Base-by-base conservation (phyloP, 2,797 vertebrate genomes). In the Orestias chungarensis region DNA sequence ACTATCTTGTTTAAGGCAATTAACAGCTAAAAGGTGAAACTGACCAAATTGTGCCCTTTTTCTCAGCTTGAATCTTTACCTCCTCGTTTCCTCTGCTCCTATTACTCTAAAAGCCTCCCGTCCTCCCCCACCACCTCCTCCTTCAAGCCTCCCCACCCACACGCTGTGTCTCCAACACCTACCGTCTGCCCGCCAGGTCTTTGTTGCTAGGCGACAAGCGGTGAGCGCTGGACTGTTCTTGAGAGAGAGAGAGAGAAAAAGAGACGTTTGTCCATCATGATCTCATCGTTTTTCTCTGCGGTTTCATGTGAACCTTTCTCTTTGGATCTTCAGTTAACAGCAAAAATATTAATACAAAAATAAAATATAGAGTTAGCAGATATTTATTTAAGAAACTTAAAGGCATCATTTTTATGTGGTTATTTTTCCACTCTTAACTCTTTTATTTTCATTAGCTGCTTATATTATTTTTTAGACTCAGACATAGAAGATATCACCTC, bases 181-280 rank as follows among this genome's bases (percentile, higher is more conserved):
- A 93, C 93, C 86, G 93, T 94, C 93, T 94, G 92, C 91, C 92
- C 83, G 91, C 91, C 93, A 93, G 92, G 91, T 93, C 92, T 93
- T 89, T 94, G 95, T 95, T 95, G 95, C 94, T 94, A 94, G 87
- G 94, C 93, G 88, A 95, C 94, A 90, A 80, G 89, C 86, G 72
- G 80, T 84, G 91, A 93, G 88, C 74, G 76, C 89, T 92, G 92
- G 90, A 92, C 91, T 93, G 92, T 91, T 94, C 91, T 93, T 93
- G 89, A 87, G 89, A 59, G 55, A 59, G 89, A 87, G 89, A 59
- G 55, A 59, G 59, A 62, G 59, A 40, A 40, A 92, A 87, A 91
- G 91, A 85, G 88, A 92, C 90, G 85, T 93, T 93, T 93, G 93
- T 94, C 92, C 91, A 80, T 90, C 87, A 85, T 91, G 83, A 90